Conservation (phyloP, 2,888 invertebrate species). For the Saturnia japonica region DNA sequence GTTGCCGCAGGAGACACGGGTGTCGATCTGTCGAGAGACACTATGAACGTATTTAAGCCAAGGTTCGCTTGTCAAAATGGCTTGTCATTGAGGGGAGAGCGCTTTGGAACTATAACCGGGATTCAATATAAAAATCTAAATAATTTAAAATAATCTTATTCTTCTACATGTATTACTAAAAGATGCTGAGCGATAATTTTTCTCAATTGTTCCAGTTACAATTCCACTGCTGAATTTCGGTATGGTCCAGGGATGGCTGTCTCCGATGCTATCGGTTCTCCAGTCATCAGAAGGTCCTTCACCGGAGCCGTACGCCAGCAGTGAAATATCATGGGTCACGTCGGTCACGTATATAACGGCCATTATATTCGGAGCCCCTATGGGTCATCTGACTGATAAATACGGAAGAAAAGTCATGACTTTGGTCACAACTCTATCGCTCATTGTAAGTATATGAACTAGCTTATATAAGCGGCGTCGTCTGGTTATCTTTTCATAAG, state of each 20-base stretch:
- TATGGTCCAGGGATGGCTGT: conserved; percentile 76
- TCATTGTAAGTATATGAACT: conserved; percentile 66
- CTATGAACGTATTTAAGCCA: no score
- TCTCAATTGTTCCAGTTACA: conserved; percentile 55
- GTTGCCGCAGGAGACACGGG: no score
- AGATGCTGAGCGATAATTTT: neutral
- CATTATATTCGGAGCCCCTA: conserved; percentile 70
- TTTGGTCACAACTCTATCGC: conserved; percentile 61
- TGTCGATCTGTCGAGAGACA: no score
- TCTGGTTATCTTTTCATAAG: no score
- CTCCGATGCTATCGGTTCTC: conserved; percentile 72
- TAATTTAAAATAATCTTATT: no score
- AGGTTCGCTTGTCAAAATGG: no score
- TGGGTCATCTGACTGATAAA: conserved; percentile 71
- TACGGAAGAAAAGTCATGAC: conserved; percentile 74
- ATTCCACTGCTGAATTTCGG: conserved; percentile 73
- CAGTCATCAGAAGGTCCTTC: conserved; percentile 63
- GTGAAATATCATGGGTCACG: conserved; percentile 71
- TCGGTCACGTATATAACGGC: conserved; percentile 76
- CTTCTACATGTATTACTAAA: no score
- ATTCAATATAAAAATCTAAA: no score
- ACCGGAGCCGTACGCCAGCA: conserved; percentile 54
- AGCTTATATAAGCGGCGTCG: no score
- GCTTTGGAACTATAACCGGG: no score
- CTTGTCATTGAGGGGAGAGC: no score